Conservation (phyloP, 1,140 invertebrate genomes). For the Potamilus streckersoni region DNA sequence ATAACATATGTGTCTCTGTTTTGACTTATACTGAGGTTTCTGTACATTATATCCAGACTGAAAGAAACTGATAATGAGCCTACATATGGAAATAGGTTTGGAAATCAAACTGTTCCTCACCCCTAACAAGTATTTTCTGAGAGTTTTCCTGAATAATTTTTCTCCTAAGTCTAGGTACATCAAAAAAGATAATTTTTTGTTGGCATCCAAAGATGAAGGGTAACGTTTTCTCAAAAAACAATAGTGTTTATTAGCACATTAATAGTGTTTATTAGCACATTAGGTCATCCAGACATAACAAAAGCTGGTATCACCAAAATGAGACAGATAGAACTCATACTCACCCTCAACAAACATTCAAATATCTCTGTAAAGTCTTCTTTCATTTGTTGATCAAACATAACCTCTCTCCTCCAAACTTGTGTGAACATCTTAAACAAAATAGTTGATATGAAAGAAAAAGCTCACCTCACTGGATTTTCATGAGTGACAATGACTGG, state of each 20-base stretch:
- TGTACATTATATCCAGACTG: too few relatives aligned
- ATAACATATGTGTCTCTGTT: too few relatives aligned
- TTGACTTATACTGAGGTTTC: too few relatives aligned
- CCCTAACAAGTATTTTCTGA: too few relatives aligned
- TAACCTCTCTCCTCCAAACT: constrained; percentile 81
- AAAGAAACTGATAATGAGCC: too few relatives aligned
- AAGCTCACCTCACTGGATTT: too few relatives aligned
- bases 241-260: not conserved
- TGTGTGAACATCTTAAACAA: constrained; percentile 85
- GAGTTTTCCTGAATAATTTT: constrained; percentile 69
- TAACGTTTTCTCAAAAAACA: constrained; percentile 18
- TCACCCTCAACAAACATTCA: constrained; percentile 75
- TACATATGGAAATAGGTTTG: too few relatives aligned
- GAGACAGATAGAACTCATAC: not conserved
- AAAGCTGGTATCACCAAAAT: too few relatives aligned
- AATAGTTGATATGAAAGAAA: not conserved
- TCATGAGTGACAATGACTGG: too few relatives aligned
- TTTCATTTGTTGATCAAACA: constrained; percentile 22
- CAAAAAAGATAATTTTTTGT: constrained; percentile 23
- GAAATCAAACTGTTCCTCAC: too few relatives aligned
- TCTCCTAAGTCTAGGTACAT: constrained; percentile 75
- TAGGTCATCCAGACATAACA: too few relatives aligned
- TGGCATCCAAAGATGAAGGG: constrained; percentile 10
- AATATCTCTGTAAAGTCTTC: constrained; percentile 73
- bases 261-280: not conserved